Evolutionary conservation across 2,113 vertebrate species (phyloP), one percentile per base, ranked within the genome.

Genomic region (Nycticorax nycticorax): DNA sequence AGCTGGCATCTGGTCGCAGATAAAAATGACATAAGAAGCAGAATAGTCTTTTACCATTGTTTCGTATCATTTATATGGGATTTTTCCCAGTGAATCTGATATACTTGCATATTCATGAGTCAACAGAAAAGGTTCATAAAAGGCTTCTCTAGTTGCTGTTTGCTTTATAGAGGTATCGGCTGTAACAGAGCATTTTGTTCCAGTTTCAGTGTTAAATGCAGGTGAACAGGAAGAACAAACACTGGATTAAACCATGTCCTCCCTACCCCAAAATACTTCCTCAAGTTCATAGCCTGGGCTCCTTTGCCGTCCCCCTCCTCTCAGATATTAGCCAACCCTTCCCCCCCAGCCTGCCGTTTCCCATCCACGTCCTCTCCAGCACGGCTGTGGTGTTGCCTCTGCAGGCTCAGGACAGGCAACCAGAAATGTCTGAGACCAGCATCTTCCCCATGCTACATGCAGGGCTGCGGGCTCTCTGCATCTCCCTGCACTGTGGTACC

Each of bases 321-420:
- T 53, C 14, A 2, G 3, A 62, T 73, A 0, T 37, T 17, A 88
- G 6, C n/a, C n/a, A 37, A 1, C 33, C 27, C n/a, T 88, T 32
- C 47, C 22, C 41, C n/a, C 52, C n/a, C 52, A 74, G 41, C 33
- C 43, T 57, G 57, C 53, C 19, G 1, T 6, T 92, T 39, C 64
- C 35, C 43, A 48, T 23, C 22, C 53, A 16, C 0, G 0, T 63
- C 50, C 59, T 33, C 55, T 74, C 21, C 50, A 24, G 55, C 85
- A 8, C 1, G 1, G 33, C 67, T 33, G n/a, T 4, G 45, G 11
- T 27, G 75, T 27, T 85, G 71, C 37, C 69, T 39, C 35, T 50
- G 80, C 76, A 71, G 82, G 56, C 47, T 16, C 8, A 10, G 62
- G 26, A 50, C 32, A 17, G 16, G 32, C 63, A 8, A 32, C 30